A percentile compares a stretch with the other conserved stretches of the same genome.
phyloP scores from a whole-genome alignment of 2,888 invertebrate genomes.

The Steromphala cineraria region DNA sequence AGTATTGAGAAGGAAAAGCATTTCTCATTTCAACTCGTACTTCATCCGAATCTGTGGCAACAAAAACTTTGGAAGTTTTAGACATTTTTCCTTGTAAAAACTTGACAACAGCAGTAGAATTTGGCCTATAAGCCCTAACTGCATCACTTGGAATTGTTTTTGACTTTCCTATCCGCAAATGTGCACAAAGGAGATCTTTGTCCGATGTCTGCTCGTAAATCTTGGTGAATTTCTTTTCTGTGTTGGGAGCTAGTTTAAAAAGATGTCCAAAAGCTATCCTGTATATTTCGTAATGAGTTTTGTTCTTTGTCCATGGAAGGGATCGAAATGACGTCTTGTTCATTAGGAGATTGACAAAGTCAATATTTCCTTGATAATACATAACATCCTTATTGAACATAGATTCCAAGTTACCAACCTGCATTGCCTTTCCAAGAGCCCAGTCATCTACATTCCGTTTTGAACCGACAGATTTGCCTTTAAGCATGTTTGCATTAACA shows the following conservation, averaged over 20 bases:
- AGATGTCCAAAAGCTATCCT: neutral
- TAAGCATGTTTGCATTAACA: neutral
- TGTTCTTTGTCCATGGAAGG: neutral
- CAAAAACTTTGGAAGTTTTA: too few relatives aligned
- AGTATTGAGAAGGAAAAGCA: neutral
- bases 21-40: neutral
- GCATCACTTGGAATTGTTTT: too few relatives aligned
- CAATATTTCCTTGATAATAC: neutral
- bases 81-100: too few relatives aligned
- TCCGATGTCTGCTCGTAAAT: too few relatives aligned
- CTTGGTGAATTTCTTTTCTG: neutral
- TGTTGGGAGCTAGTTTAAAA: neutral
- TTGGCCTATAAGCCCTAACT: too few relatives aligned
- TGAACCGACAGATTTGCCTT: neutral
- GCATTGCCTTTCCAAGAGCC: neutral
- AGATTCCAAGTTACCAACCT: neutral
- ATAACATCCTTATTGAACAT: neutral
- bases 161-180: neutral
- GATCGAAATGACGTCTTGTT: neutral
- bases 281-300: neutral
- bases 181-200: neutral
- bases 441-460: neutral
- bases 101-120: too few relatives aligned
- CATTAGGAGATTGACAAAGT: neutral
- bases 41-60: neutral